Evolutionary conservation across 2,888 invertebrate genomes (phyloP).

Genomic region (Machimus atricapillus): DNA sequence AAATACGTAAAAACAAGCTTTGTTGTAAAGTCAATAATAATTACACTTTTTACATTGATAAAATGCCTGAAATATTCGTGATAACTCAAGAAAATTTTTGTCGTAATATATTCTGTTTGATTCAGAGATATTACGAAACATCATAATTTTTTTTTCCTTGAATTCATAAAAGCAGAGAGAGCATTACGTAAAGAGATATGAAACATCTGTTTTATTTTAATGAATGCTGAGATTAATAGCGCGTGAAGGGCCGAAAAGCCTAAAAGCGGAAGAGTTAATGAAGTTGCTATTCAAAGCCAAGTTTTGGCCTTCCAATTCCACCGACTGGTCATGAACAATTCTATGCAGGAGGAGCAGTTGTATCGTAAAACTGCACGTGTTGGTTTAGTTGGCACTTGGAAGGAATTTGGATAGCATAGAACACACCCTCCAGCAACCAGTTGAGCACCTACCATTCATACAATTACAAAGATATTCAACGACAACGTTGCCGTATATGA

Average conservation of each 20-base stretch:
- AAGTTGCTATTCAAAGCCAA: background rate
- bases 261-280: background rate
- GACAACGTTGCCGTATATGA: background rate
- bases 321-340: background rate
- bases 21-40: too few relatives aligned
- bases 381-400: background rate
- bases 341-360: background rate
- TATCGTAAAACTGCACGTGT: background rate
- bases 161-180: background rate
- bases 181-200: background rate
- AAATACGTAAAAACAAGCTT: too few relatives aligned
- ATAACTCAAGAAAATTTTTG: background rate
- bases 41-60: too few relatives aligned
- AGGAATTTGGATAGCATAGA: background rate
- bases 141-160: background rate
- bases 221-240: background rate
- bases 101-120: background rate
- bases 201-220: background rate
- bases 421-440: background rate
- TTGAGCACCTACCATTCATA: background rate
- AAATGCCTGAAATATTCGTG: too few relatives aligned
- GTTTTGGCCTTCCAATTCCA: background rate
- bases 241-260: background rate
- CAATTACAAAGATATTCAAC: background rate
- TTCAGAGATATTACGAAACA: background rate